Conservation (phyloP, 2,797 vertebrate species). For the Natrix natrix region DNA sequence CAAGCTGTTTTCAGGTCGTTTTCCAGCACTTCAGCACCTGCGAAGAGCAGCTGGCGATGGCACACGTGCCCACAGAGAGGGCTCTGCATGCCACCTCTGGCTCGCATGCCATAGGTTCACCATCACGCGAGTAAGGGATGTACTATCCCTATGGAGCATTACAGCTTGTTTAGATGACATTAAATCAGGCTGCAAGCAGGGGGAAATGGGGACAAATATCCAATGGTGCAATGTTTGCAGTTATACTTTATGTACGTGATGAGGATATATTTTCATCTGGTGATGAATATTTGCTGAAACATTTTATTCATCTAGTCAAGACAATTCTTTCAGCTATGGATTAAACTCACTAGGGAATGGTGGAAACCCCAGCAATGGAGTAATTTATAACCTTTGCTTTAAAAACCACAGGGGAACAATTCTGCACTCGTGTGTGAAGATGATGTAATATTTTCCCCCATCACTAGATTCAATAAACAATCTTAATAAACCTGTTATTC, state of each 20-base stretch:
- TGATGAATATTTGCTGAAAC: not conserved
- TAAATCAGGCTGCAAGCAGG: not conserved
- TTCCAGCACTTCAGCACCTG: too few relatives aligned
- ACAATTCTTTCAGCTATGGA: not conserved
- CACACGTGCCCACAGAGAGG: too few relatives aligned
- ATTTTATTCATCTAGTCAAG: not conserved
- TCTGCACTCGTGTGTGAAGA: rapidly evolving
- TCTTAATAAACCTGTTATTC: constrained; percentile 38
- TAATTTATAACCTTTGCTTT: constrained; percentile 10
- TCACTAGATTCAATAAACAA: not conserved
- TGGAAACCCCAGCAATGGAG: not conserved
- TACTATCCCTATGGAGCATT: not conserved
- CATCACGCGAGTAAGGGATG: too few relatives aligned
- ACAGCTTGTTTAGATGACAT: too few relatives aligned
- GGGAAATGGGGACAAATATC: not conserved
- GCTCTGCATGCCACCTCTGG: too few relatives aligned
- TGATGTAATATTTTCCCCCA: not conserved
- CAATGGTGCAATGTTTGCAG: not conserved
- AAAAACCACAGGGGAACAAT: not conserved
- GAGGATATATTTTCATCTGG: not conserved
- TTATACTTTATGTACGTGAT: not conserved
- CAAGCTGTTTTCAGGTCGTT: too few relatives aligned
- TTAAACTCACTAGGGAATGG: not conserved
- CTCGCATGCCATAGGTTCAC: too few relatives aligned
- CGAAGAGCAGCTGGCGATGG: too few relatives aligned